A percentile compares a stretch with the other conserved stretches of the same genome.
phyloP scores from a whole-genome alignment of 2,797 vertebrate species.

The Gobio occitaniae region DNA sequence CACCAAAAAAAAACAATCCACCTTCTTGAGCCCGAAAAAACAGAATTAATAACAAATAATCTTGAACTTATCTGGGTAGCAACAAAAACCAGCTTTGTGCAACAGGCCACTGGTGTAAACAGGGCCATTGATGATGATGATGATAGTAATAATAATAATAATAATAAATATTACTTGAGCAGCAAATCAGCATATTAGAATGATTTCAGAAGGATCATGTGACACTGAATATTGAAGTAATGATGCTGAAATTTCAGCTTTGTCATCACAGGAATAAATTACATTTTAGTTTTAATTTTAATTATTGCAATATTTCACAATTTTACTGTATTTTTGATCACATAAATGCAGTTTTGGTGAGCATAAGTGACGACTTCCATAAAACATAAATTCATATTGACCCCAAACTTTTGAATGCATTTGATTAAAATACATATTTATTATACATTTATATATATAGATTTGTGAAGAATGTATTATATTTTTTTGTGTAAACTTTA shows the following conservation, averaged over 20 bases:
- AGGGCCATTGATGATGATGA: no score
- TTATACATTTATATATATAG: background rate
- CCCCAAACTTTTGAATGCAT: background rate
- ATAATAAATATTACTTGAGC: background rate
- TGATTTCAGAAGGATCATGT: background rate
- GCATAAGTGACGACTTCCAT: background rate
- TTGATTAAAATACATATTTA: background rate
- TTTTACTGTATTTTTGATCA: background rate
- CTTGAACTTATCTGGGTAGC: no score
- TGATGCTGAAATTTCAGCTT: background rate
- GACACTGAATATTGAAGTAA: background rate
- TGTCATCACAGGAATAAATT: background rate
- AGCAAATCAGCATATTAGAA: background rate
- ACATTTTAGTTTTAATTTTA: no score
- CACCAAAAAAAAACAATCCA: no score
- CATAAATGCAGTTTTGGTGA: background rate
- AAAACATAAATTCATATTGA: background rate
- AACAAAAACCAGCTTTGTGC: no score
- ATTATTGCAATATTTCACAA: background rate
- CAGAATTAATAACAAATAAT: no score
- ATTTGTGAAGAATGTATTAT: background rate
- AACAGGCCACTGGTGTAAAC: no score
- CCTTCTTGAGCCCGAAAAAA: no score
- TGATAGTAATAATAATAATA: background rate
- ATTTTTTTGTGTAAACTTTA: slow-evolving; percentile 39